Percentiles rank a stretch among this genome's conserved stretches.
Conservation (phyloP, 2,888 invertebrate genomes). For the Itoplectis maculator region DNA sequence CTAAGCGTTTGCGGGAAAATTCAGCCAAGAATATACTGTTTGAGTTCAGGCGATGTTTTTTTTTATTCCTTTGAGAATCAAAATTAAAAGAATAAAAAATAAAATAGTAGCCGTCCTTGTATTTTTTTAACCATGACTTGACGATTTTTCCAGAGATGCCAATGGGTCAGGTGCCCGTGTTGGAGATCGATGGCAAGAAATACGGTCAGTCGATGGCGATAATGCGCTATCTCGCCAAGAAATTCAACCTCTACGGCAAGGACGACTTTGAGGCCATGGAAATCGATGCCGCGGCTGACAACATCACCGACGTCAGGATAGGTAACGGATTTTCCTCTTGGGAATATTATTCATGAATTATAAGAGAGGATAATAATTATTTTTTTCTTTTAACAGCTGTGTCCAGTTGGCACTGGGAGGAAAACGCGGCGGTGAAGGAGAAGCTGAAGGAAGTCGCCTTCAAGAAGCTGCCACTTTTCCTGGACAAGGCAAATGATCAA, state of each 20-base stretch:
- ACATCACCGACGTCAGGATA: constrained; percentile 85
- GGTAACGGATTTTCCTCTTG: constrained; percentile 77
- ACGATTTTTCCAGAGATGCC: constrained; percentile 83
- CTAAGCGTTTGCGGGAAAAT: neutral
- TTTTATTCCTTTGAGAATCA: neutral
- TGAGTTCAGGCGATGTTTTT: neutral
- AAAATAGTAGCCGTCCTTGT: neutral
- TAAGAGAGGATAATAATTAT: neutral
- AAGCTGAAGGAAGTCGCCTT: constrained; percentile 76
- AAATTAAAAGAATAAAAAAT: neutral
- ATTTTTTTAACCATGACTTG: too few relatives aligned
- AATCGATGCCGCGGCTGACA: constrained; percentile 85
- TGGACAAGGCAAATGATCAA: constrained; percentile 77
- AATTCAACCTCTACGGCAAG: constrained; percentile 85
- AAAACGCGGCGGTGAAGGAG: constrained; percentile 74
- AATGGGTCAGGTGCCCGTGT: constrained; percentile 84
- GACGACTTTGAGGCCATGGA: constrained; percentile 85
- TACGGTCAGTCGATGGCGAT: constrained; percentile 85
- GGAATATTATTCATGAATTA: neutral
- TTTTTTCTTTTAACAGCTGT: constrained; percentile 71
- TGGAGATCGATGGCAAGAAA: constrained; percentile 84
- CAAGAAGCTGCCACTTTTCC: constrained; percentile 71
- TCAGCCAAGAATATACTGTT: neutral
- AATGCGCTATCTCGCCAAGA: constrained; percentile 85
- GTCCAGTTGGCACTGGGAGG: constrained; percentile 75